These are phyloP conservation scores for Hemicrepidius hirtus DNA, from an alignment of 2,888 invertebrate genomes.

Conservation along the genomic window DNA sequence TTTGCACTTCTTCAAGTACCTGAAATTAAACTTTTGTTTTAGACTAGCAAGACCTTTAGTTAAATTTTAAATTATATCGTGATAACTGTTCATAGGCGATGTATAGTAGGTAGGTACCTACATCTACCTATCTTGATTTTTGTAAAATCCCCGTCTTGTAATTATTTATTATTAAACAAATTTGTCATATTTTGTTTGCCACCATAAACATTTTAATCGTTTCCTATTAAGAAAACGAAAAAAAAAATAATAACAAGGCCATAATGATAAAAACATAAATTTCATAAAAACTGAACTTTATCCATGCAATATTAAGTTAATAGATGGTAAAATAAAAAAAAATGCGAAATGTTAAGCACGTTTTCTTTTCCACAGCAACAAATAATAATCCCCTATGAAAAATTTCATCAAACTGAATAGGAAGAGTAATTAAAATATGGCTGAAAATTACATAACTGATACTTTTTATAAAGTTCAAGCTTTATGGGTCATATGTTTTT, in stretches of 20 bases:
- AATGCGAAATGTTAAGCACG: too few relatives aligned
- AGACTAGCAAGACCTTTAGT: neutral
- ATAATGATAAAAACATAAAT: too few relatives aligned
- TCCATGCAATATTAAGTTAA: neutral
- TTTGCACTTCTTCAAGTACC: slow-evolving; percentile 89
- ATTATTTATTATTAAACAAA: too few relatives aligned
- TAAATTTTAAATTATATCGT: too few relatives aligned
- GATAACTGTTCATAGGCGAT: too few relatives aligned
- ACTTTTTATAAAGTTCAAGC: slow-evolving; percentile 3
- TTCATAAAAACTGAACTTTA: neutral
- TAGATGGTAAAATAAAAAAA: neutral
- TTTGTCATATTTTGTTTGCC: too few relatives aligned
- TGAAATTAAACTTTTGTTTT: slow-evolving; percentile 69
- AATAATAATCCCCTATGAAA: neutral
- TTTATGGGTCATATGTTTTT: neutral
- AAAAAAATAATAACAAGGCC: slow-evolving; percentile 12
- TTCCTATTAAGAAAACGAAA: neutral
- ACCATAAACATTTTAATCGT: too few relatives aligned
- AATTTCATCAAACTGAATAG: neutral
- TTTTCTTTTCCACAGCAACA: neutral
- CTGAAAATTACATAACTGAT: neutral
- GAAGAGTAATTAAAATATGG: neutral
- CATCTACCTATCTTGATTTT: too few relatives aligned
- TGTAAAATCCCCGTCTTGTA: too few relatives aligned
- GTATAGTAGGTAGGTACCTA: too few relatives aligned